A percentile compares a stretch with the other conserved stretches of the same genome.
Conservation (phyloP, 1,140 invertebrate genomes). For the Geopemphigus sp. region DNA sequence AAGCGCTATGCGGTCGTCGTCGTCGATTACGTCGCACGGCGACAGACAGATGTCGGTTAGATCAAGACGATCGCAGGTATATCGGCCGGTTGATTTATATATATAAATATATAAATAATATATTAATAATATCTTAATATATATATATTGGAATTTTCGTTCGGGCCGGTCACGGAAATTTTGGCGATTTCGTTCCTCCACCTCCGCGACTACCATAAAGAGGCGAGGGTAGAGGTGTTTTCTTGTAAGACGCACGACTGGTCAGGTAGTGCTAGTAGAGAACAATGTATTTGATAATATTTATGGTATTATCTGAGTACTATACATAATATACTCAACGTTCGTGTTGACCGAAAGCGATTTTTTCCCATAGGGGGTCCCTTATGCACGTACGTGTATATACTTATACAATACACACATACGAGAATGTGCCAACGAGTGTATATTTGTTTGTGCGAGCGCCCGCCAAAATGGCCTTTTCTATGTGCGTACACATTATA, state of each 20-base stretch:
- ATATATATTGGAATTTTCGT: no score
- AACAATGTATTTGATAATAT: background rate
- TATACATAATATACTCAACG: no score
- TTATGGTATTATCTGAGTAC: background rate
- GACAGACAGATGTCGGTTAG: constrained; percentile 43
- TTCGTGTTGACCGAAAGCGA: background rate
- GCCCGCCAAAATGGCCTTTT: background rate
- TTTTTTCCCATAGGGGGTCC: background rate
- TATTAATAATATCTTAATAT: no score
- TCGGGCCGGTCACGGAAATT: no score
- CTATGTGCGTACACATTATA: background rate
- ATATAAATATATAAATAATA: no score
- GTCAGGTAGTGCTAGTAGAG: no score
- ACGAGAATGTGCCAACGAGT: background rate
- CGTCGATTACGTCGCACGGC: constrained; percentile 19
- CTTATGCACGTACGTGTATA: background rate
- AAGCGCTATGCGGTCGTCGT: constrained; percentile 39
- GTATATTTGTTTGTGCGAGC: background rate
- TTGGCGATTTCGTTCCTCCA: no score
- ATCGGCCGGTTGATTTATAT: background rate
- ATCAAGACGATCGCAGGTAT: constrained; percentile 43
- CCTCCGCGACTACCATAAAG: no score
- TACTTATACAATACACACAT: background rate
- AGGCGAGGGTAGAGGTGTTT: no score
- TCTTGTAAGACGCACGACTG: no score